Conservation (phyloP, 2,113 vertebrate genomes). For the Tetrax tetrax region DNA sequence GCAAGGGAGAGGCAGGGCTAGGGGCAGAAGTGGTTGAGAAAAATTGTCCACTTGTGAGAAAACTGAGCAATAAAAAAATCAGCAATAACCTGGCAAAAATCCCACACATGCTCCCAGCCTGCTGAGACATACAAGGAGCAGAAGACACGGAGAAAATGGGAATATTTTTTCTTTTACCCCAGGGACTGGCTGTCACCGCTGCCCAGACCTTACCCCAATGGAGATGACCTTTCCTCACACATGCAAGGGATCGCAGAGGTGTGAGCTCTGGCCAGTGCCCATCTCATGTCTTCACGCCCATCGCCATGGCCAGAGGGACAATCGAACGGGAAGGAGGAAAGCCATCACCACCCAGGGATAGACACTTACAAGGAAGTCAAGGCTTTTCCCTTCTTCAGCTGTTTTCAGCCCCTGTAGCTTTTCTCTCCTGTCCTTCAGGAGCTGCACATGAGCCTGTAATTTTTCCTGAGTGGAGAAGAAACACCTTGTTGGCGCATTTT, state of each 20-base stretch:
- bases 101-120: neutral
- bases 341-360: accelerated
- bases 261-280: neutral
- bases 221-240: neutral
- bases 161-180: too few species aligned
- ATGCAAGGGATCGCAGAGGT: too few species aligned
- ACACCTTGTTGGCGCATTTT: accelerated
- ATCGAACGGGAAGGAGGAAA: neutral
- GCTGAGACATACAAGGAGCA: accelerated
- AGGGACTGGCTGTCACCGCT: neutral
- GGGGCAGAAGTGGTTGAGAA: too few species aligned
- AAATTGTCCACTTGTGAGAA: too few species aligned
- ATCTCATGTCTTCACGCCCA: neutral
- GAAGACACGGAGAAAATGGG: accelerated
- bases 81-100: accelerated
- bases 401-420: constrained; percentile 54
- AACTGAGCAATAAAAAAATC: neutral
- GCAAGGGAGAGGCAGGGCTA: accelerated
- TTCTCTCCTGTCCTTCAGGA: constrained; percentile 57
- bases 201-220: neutral
- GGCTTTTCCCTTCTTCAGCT: constrained; percentile 47
- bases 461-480: constrained; percentile 50
- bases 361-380: constrained; percentile 33
- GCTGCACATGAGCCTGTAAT: constrained; percentile 55
- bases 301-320: accelerated